These are phyloP conservation scores for Lagocephalus sceleratus DNA, from an alignment of 2,797 vertebrate genomes.

Conservation along the genomic window DNA sequence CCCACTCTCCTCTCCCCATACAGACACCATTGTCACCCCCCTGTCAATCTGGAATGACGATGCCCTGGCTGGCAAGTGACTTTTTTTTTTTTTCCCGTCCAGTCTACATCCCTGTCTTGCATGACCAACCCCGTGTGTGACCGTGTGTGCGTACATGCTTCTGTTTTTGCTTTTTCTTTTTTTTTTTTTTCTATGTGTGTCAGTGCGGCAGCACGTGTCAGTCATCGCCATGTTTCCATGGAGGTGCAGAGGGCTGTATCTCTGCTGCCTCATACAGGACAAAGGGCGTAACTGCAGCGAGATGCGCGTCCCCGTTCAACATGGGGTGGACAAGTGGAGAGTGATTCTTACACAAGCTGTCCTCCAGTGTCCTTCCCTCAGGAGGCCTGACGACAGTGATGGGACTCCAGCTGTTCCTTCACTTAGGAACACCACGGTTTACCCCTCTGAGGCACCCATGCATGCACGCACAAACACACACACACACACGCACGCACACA, in stretches of 20 bases:
- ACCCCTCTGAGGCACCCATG: conserved; percentile 30
- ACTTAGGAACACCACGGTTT: conserved; percentile 37
- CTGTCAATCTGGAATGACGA: conserved; percentile 44
- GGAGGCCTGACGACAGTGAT: conserved; percentile 48
- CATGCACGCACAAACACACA: conserved; percentile 3
- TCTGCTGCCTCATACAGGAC: conserved; percentile 79
- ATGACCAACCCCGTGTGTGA: conserved; percentile 16
- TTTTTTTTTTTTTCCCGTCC: conserved; percentile 39
- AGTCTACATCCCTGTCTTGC: conserved; percentile 47
- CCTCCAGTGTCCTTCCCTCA: conserved; percentile 51
- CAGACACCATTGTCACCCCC: conserved; percentile 42
- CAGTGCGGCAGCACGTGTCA: conserved; percentile 55
- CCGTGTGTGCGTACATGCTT: conserved; percentile 19
- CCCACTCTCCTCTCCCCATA: conserved; percentile 39
- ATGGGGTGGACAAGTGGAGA: conserved; percentile 24
- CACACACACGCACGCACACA: neutral
- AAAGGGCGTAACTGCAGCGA: conserved; percentile 46
- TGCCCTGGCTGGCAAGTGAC: conserved; percentile 35
- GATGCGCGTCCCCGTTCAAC: conserved; percentile 17
- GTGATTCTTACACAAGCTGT: conserved; percentile 48
- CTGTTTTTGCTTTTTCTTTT: neutral
- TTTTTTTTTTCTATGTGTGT: conserved; percentile 33
- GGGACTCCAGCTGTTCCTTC: conserved; percentile 54
- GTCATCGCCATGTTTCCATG: conserved; percentile 22
- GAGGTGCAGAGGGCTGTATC: conserved; percentile 62